These are phyloP conservation scores for Parnassius smintheus DNA, from an alignment of 2,888 invertebrate genomes.

Conservation along the genomic window DNA sequence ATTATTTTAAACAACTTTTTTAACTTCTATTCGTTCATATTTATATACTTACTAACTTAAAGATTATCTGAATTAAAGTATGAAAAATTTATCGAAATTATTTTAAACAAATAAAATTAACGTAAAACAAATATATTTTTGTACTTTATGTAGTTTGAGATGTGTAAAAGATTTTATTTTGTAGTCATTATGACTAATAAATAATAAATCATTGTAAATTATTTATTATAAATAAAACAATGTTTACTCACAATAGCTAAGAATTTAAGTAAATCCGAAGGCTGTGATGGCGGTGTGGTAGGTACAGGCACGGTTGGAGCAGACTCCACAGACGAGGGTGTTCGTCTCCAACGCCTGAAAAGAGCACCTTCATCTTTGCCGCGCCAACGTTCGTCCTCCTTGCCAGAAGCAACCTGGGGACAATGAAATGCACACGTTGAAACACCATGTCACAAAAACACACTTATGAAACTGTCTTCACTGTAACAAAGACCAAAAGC, in stretches of 20 bases:
- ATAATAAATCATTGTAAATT: neutral
- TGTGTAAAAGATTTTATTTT: too few species aligned
- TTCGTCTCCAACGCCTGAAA: constrained; percentile 73
- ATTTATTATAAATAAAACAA: neutral
- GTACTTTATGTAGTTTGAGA: too few species aligned
- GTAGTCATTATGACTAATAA: too few species aligned
- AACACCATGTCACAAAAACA: constrained; percentile 51
- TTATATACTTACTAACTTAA: neutral
- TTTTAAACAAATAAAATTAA: too few species aligned
- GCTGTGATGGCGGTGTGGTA: constrained; percentile 50
- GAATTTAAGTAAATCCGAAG: constrained; percentile 84
- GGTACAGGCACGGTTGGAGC: constrained; percentile 47
- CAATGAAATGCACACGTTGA: constrained; percentile 68
- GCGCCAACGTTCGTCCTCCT: constrained; percentile 75
- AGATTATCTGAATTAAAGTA: too few species aligned
- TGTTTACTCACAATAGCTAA: constrained; percentile 87
- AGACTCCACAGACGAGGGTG: constrained; percentile 49
- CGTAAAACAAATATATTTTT: too few species aligned
- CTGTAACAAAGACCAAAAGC: constrained; percentile 39
- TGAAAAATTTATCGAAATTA: too few species aligned
- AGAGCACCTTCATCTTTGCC: constrained; percentile 70
- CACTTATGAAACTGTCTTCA: constrained; percentile 38
- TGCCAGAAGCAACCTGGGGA: constrained; percentile 76
- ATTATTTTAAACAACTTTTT: neutral
- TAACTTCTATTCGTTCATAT: neutral